These are phyloP conservation scores for Phenganax stokvisi DNA, from an alignment of 92 coral and sea anemone genomes.

Conservation along the genomic window DNA sequence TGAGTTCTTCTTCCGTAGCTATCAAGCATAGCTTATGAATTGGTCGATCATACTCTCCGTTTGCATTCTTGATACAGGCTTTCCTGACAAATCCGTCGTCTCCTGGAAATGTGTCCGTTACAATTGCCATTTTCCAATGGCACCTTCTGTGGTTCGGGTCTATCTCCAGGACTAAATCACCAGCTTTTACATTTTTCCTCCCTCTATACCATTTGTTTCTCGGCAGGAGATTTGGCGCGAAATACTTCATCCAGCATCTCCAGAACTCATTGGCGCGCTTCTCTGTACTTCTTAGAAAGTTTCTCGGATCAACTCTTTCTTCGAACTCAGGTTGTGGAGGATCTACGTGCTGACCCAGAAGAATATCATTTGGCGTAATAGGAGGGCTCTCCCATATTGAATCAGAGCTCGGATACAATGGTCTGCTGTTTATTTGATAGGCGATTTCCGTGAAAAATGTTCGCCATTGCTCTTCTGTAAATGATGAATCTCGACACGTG, in stretches of 20 bases:
- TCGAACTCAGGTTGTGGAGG: conserved; percentile 55
- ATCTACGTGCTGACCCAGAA: conserved; percentile 51
- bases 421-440: conserved; percentile 29
- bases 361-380: conserved; percentile 53
- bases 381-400: conserved; percentile 56
- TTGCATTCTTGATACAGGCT: conserved; percentile 47
- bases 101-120: conserved; percentile 43
- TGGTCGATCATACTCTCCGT: conserved; percentile 50
- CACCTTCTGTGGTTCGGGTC: conserved; percentile 45
- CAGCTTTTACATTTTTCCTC: conserved; percentile 46
- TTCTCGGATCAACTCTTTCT: conserved; percentile 48
- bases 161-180: conserved; percentile 48
- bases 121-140: conserved; percentile 52
- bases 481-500: conserved; percentile 53
- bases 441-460: conserved; percentile 48
- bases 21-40: conserved; percentile 43
- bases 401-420: conserved; percentile 57
- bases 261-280: conserved; percentile 44
- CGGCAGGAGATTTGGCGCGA: conserved; percentile 51
- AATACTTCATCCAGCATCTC: conserved; percentile 58
- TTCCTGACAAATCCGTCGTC: conserved; percentile 48
- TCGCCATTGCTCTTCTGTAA: conserved; percentile 64
- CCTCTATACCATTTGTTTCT: conserved; percentile 51
- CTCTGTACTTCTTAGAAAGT: conserved; percentile 39
- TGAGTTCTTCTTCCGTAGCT: conserved; percentile 31